Evolutionary conservation across 2,888 invertebrate species (phyloP).

Genomic region (Folsomia manolachei): DNA sequence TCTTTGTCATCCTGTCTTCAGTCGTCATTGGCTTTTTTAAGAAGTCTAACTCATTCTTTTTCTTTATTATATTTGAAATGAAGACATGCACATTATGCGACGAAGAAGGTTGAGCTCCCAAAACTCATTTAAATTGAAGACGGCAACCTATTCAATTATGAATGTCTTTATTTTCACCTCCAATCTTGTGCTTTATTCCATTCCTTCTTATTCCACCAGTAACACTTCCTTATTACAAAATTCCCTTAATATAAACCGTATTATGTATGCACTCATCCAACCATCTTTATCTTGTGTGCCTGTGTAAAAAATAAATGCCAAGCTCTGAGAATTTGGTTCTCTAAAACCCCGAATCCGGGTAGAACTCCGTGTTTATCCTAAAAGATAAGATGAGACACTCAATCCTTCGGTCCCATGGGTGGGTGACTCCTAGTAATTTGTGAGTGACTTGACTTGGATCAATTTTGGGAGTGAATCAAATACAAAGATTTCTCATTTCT

Average conservation of each 20-base stretch:
- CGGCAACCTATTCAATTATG: conserved; percentile 11
- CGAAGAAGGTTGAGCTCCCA: background rate
- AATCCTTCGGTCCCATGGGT: background rate
- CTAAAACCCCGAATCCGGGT: too few species aligned
- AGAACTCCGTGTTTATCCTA: too few species aligned
- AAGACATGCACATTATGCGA: too few species aligned
- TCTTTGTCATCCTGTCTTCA: background rate
- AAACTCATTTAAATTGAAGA: conserved; percentile 10
- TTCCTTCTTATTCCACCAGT: background rate
- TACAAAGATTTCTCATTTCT: too few species aligned
- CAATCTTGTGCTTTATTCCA: background rate
- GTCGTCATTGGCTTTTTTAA: background rate
- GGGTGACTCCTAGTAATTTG: background rate
- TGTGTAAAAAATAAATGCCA: too few species aligned
- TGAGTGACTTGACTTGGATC: background rate
- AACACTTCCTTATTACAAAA: background rate
- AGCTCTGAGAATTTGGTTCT: too few species aligned
- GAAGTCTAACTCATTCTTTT: background rate
- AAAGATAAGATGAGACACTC: too few species aligned
- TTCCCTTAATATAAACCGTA: background rate
- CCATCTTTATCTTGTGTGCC: too few species aligned
- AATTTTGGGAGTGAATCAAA: background rate
- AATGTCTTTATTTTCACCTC: background rate
- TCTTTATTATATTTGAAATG: background rate
- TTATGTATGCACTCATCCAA: too few species aligned